phyloP scores from a whole-genome alignment of 2,888 invertebrate genomes.

The Mechanitis messenoides region DNA sequence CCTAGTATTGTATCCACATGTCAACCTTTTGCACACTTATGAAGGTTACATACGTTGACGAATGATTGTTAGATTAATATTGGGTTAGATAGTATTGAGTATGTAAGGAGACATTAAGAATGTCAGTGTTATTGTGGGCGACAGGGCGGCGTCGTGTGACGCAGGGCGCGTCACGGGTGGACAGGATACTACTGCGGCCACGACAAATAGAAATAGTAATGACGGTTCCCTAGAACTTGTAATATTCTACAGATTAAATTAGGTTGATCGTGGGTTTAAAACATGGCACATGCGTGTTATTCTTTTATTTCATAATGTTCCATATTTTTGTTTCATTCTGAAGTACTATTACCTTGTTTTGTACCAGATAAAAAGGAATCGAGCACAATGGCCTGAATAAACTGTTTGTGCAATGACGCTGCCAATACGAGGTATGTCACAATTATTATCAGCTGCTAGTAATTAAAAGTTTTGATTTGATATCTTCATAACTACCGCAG shows the following conservation, averaged over 20 bases:
- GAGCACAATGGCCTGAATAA: too few species aligned
- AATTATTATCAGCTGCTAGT: too few species aligned
- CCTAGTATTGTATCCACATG: too few species aligned
- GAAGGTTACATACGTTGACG: too few species aligned
- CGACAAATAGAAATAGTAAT: slow-evolving; percentile 64
- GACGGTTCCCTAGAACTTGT: slow-evolving; percentile 52
- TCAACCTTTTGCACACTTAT: too few species aligned
- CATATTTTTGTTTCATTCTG: neutral
- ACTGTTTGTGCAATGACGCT: too few species aligned
- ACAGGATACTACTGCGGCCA: slow-evolving; percentile 46
- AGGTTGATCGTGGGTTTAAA: slow-evolving; percentile 20
- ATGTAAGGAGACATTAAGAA: slow-evolving; percentile 12
- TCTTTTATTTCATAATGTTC: neutral
- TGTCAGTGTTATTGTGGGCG: slow-evolving; percentile 25
- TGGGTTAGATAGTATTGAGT: neutral
- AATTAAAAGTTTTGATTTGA: too few species aligned
- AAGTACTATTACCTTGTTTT: too few species aligned
- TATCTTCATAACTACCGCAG: too few species aligned
- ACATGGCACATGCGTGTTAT: slow-evolving; percentile 8
- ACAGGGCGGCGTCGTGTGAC: slow-evolving; percentile 40
- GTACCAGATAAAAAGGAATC: too few species aligned
- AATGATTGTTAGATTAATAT: too few species aligned
- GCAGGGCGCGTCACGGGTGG: slow-evolving; percentile 41
- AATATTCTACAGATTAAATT: slow-evolving; percentile 41
- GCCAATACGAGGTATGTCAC: too few species aligned